A percentile compares a stretch with the other conserved stretches of the same genome.
These are phyloP conservation scores for Bombus waltoni DNA, from an alignment of 1,140 invertebrate species.

Conservation along the genomic window DNA sequence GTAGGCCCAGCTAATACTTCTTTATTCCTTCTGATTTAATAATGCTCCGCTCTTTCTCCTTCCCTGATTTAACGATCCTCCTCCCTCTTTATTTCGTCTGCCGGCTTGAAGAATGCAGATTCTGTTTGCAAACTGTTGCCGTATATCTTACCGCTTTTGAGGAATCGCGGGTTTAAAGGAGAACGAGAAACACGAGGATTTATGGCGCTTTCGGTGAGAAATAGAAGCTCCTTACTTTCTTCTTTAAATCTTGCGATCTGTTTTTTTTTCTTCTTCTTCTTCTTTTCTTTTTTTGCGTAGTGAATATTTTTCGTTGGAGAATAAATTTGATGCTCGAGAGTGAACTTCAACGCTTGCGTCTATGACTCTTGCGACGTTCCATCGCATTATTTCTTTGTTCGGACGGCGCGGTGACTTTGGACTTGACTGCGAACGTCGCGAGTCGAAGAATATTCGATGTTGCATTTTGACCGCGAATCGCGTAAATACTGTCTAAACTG, in stretches of 20 bases:
- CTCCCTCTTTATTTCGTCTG: neutral
- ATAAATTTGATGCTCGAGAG: neutral
- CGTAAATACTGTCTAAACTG: neutral
- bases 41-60: conserved; percentile 25
- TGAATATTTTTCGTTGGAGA: neutral
- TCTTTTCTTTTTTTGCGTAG: too few relatives aligned
- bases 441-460: too few relatives aligned
- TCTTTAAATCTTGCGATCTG: neutral
- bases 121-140: conserved; percentile 5
- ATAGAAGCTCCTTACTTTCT: neutral
- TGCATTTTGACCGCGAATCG: too few relatives aligned
- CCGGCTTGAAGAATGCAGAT: conserved; percentile 4
- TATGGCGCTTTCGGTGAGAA: neutral
- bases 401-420: neutral
- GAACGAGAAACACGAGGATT: neutral
- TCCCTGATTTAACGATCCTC: conserved; percentile 24
- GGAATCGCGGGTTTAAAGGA: neutral
- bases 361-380: too few relatives aligned
- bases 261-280: too few relatives aligned
- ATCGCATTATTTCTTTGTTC: neutral
- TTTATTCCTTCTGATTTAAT: conserved; percentile 51
- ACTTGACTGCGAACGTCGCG: too few relatives aligned
- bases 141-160: conserved; percentile 21
- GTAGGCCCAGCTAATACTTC: conserved; percentile 18
- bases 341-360: too few relatives aligned